Base-by-base conservation (phyloP, 2,888 invertebrate species). In the Hedya salicella region DNA sequence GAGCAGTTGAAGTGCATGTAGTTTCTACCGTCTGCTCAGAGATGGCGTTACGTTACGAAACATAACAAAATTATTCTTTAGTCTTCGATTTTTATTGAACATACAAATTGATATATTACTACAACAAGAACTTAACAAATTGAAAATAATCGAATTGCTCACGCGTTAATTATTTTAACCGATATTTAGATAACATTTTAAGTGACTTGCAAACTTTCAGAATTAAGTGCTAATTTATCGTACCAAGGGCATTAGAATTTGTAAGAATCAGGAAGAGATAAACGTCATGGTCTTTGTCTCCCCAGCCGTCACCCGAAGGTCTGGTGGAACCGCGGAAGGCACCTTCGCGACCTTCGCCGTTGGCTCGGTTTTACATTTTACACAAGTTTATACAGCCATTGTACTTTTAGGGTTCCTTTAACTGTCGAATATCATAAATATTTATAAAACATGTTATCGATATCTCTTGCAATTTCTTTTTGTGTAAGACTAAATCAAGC, bases 251-350 rank as follows among this genome's bases (percentile, higher is more conserved):
- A 75, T 78, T 80, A 81, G 79, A 80, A 79, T 86, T 84, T 78
- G 82, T 80, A 83, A 83, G 82, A 87, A 88, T 82, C 86, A 89
- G 88, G 89, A 89, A 91, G 89, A 86, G 79, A 85, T 78, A 75
- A 78, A 73, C 76, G 75, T 75, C 80, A 84, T 84, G 83, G 86
- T 81, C 87, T 87, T 80, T 87, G 83, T 87, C 82, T 79, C 81
- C n/a, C 81, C 73, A 75, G 75, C 78, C 80, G 87, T 87, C 86
- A 84, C 82, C 80, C 65, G 65, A 65, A 65, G 59, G 65, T 60
- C 59, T 65, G 64, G 52, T 57, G 44, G 44, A 78, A 79, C 77
- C 73, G 81, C 88, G 87, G 89, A 89, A 89, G 86, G 86, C 84
- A 79, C 81, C 46, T 48, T 48, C 46, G 59, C 53, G 69, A 73